Evolutionary conservation across 2,888 invertebrate species (phyloP).

Genomic region (Hylaea fasciaria): DNA sequence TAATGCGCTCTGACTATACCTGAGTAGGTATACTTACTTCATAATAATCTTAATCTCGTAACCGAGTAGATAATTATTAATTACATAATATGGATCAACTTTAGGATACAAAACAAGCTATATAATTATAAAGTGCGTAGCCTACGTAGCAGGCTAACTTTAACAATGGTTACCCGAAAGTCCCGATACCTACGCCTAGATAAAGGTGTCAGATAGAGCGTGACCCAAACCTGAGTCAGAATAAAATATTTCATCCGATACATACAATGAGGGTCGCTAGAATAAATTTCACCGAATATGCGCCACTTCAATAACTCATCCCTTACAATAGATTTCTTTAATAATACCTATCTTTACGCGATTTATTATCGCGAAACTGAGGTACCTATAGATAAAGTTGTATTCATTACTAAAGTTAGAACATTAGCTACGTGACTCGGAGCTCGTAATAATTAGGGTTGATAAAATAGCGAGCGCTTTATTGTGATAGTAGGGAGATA

Average conservation of each 20-base stretch:
- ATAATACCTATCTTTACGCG: slow-evolving; percentile 15
- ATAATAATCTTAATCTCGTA: no score
- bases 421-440: slow-evolving; percentile 7
- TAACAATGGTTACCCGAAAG: background rate
- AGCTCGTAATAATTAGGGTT: slow-evolving; percentile 7
- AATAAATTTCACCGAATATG: slow-evolving; percentile 36
- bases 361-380: slow-evolving; percentile 27
- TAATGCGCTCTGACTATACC: no score
- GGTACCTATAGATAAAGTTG: slow-evolving; percentile 20
- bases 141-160: background rate
- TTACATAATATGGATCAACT: no score
- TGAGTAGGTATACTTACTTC: no score
- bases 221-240: slow-evolving; percentile 25
- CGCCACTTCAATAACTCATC: slow-evolving; percentile 35
- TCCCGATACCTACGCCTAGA: slow-evolving; percentile 16
- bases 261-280: slow-evolving; percentile 37
- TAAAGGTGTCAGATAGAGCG: slow-evolving; percentile 22
- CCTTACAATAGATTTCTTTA: slow-evolving; percentile 32
- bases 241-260: slow-evolving; percentile 38
- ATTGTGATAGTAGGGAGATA: no score
- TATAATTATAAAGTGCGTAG: no score
- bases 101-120: no score
- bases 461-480: no score
- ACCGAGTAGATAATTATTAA: no score
- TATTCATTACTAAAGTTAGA: slow-evolving; percentile 18